phyloP scores from a whole-genome alignment of 92 coral and sea anemone genomes.

The Phenganax subtilis region DNA sequence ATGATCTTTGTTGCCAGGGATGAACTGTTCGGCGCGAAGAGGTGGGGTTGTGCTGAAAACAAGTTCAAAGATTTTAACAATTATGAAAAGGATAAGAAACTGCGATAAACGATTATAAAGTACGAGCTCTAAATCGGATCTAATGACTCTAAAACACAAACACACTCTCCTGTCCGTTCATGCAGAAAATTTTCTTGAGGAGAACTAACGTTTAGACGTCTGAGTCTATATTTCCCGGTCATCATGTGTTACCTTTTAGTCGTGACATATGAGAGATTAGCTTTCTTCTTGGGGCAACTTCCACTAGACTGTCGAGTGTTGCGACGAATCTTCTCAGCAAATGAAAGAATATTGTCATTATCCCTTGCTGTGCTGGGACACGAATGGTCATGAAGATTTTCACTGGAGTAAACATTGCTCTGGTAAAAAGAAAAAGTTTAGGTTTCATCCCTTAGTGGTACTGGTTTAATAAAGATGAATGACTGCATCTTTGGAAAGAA shows the following conservation, averaged over 20 bases:
- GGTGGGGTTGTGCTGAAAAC: slow-evolving; percentile 56
- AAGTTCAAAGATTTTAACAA: background rate
- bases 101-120: background rate
- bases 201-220: background rate
- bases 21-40: slow-evolving; percentile 94
- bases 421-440: background rate
- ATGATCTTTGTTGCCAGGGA: slow-evolving; percentile 86
- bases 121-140: background rate
- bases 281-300: slow-evolving; percentile 69
- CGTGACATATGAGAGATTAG: slow-evolving; percentile 56
- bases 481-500: background rate
- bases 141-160: background rate
- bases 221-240: background rate
- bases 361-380: slow-evolving; percentile 69
- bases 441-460: background rate
- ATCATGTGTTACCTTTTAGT: slow-evolving; percentile 53
- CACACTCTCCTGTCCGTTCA: background rate
- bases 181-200: background rate
- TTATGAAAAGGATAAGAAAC: background rate
- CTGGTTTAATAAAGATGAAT: too few species aligned
- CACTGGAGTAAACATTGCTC: slow-evolving; percentile 13
- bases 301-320: slow-evolving; percentile 55
- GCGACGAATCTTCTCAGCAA: slow-evolving; percentile 76
- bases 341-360: slow-evolving; percentile 57
- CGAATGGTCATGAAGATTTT: slow-evolving; percentile 66